Base-by-base conservation (phyloP, 2,888 invertebrate species). In the Drosophila formosana region DNA sequence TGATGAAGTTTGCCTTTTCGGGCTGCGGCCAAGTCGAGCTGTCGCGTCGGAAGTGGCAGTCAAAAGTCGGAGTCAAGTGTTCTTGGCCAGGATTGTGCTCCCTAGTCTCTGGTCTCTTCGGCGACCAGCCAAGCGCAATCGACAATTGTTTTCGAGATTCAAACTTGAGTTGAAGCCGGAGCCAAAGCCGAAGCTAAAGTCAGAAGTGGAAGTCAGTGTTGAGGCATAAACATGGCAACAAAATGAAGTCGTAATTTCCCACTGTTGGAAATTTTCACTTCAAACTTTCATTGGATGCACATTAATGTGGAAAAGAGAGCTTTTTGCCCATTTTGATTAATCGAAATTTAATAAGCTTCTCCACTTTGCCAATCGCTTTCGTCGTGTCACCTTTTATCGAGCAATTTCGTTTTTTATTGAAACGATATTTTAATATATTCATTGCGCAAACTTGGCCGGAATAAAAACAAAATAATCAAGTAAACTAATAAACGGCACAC, bases 351-450 rank as follows among this genome's bases (percentile, higher is more conserved):
- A 83, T 88, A 74, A 71, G 49, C 46, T 61, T 65, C 64, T 55
- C 57, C 46, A 18, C 58, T 61, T 25, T 43, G 37, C 23, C 13
- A 45, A 13, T 30, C 46, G 32, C 26, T 9, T 13, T 9, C 4
- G 3, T 23, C 32, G 39, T 57, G 53, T 43, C 45, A 62, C 65
- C 66, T 65, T 57, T 62, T 62, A 63, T 64, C 52, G 30, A 56
- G 55, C 50, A 51, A 13, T 41, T 41, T 41, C 72, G 66, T 71
- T 72, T 70, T 76, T 71, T 76, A 73, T 71, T 61, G 65, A 81
- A 84, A 75, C 82, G 72, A 78, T 84, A 75, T 85, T 76, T 81
- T 81, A 78, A 87, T 77, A 75, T 79, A 87, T 89, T 89, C 79
- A 85, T 84, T 72, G 88, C 43, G 25, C 49, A 68, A 83, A 84